A percentile compares a stretch with the other conserved stretches of the same genome.
Conservation (phyloP, 35 echinoderm and acorn worm species). For the Nesometra sesokonis region DNA sequence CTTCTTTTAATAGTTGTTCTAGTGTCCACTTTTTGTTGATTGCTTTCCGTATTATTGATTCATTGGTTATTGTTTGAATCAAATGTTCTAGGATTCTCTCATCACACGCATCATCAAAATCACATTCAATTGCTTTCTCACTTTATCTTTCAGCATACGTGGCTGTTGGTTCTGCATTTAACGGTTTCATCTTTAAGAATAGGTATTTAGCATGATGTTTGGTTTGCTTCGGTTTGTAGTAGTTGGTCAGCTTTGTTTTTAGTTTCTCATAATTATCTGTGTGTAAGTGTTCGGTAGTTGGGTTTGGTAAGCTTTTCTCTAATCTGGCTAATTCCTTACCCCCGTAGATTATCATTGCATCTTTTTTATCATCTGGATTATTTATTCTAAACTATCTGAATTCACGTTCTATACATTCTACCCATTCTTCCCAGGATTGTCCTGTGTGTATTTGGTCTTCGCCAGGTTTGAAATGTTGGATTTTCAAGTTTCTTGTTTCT, state of each 20-base stretch:
- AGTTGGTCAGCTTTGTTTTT: conserved; percentile 36
- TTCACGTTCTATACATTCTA: conserved; percentile 44
- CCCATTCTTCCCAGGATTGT: conserved; percentile 42
- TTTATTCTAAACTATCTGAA: conserved; percentile 41
- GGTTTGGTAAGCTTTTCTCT: conserved; percentile 25
- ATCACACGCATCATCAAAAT: conserved; percentile 26
- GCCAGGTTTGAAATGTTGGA: conserved; percentile 17
- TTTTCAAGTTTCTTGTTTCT: conserved; percentile 41
- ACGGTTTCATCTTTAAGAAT: conserved; percentile 24
- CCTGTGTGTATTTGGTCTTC: conserved; percentile 30
- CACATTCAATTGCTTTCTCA: conserved; percentile 49
- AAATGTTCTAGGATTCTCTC: conserved; percentile 55
- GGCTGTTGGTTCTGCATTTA: conserved; percentile 16
- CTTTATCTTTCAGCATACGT: conserved; percentile 33
- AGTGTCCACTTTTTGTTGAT: conserved; percentile 35
- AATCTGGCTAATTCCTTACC: conserved; percentile 45
- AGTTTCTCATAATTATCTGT: conserved; percentile 31
- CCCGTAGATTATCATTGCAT: conserved; percentile 55
- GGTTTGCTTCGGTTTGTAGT: conserved; percentile 38
- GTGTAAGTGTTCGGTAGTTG: background rate
- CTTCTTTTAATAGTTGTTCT: conserved; percentile 28
- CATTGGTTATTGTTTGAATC: conserved; percentile 25
- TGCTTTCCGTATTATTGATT: conserved; percentile 16
- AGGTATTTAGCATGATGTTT: conserved; percentile 42
- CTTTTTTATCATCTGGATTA: conserved; percentile 13